phyloP scores from a whole-genome alignment of 53 echinoderm and acorn worm genomes.

The Patiria pectinifera region DNA sequence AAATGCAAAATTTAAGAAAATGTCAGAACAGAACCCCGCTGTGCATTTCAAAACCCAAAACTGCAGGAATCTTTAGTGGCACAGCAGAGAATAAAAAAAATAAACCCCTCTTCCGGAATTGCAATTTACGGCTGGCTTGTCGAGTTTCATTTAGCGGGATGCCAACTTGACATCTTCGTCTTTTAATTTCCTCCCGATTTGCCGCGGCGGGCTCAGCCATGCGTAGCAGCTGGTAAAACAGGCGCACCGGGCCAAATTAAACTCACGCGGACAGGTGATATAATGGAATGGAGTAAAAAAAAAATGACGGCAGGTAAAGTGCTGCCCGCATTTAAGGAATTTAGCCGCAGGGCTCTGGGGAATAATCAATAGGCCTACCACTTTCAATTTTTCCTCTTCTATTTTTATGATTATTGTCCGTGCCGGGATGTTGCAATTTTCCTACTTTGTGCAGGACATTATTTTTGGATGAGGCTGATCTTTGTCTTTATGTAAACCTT shows the following conservation, averaged over 20 bases:
- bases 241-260: neutral
- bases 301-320: neutral
- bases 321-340: neutral
- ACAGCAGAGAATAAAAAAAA: neutral
- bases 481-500: too few relatives aligned
- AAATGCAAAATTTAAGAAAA: too few relatives aligned
- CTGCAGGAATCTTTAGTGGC: neutral
- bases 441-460: too few relatives aligned
- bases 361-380: neutral
- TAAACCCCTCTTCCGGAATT: neutral
- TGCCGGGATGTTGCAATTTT: neutral
- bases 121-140: conserved; percentile 1
- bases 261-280: conserved; percentile 31
- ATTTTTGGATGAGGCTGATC: too few relatives aligned
- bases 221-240: conserved; percentile 33
- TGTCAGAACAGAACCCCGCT: neutral
- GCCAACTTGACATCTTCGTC: conserved; percentile 19
- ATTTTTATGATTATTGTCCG: neutral
- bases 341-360: neutral
- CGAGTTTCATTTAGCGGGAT: conserved; percentile 7
- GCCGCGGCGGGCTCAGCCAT: conserved; percentile 17
- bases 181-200: conserved; percentile 51
- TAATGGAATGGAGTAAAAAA: neutral
- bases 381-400: neutral
- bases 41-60: neutral